Percentiles rank a stretch among this genome's conserved stretches.
phyloP scores from a whole-genome alignment of 1,140 invertebrate genomes.

The Globodera ellingtonae region DNA sequence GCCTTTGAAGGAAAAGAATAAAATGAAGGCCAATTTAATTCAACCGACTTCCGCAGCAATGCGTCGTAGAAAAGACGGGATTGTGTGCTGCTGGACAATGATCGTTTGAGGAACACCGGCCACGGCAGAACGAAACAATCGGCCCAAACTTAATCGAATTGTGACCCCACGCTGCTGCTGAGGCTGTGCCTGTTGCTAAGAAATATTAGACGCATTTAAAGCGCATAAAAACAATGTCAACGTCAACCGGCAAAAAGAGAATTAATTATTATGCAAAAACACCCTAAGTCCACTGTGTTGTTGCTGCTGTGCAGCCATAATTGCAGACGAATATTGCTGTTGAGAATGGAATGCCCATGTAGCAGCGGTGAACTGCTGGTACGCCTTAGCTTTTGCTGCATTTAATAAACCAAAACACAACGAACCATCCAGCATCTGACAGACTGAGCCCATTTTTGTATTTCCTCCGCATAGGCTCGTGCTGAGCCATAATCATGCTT shows the following conservation, averaged over 20 bases:
- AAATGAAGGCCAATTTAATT: neutral
- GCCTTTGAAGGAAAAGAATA: neutral
- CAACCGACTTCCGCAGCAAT: slow-evolving; percentile 36
- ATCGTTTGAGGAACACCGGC: slow-evolving; percentile 28
- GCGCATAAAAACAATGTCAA: neutral
- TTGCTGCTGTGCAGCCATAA: slow-evolving; percentile 35
- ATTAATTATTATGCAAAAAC: neutral
- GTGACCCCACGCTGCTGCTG: slow-evolving; percentile 22
- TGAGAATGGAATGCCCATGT: slow-evolving; percentile 1
- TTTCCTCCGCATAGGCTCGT: slow-evolving; percentile 49
- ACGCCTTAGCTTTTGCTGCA: slow-evolving; percentile 15
- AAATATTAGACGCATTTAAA: slow-evolving; percentile 2
- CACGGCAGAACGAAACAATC: slow-evolving; percentile 29
- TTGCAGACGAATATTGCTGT: slow-evolving; percentile 12
- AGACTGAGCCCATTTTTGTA: slow-evolving; percentile 34
- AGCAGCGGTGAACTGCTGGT: slow-evolving; percentile 30
- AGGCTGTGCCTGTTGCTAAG: neutral
- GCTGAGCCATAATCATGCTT: slow-evolving; percentile 46
- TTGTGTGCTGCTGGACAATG: slow-evolving; percentile 42
- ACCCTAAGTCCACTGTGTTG: slow-evolving; percentile 21
- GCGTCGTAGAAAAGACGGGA: slow-evolving; percentile 48
- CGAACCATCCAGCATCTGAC: slow-evolving; percentile 38
- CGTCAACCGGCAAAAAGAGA: neutral
- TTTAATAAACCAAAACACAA: neutral
- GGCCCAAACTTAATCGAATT: slow-evolving; percentile 27